Evolutionary conservation across 2,797 vertebrate genomes (phyloP).

Genomic region (Nothura maculosa): DNA sequence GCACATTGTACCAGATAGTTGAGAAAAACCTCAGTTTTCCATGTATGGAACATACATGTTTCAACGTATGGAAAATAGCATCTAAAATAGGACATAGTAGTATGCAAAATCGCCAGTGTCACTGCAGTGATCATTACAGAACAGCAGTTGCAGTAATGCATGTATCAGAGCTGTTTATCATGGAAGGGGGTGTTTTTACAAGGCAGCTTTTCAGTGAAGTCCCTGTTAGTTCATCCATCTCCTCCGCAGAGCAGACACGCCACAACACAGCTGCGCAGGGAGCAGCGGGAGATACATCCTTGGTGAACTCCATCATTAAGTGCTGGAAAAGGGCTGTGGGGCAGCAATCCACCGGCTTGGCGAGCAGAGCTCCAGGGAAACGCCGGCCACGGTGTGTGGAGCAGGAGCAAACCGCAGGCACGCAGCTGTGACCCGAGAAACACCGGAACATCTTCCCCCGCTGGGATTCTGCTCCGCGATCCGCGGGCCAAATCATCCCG

Average conservation of each 20-base stretch:
- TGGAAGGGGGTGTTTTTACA: neutral
- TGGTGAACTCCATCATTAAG: neutral
- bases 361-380: neutral
- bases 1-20: neutral
- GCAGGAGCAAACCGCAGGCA: neutral
- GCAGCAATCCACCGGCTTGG: neutral
- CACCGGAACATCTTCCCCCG: accelerated
- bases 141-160: neutral
- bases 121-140: too few species aligned
- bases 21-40: neutral
- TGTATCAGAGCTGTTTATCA: neutral
- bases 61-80: neutral
- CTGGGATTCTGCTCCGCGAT: neutral
- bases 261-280: neutral
- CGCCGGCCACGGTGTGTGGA: neutral
- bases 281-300: neutral
- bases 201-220: neutral
- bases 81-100: neutral
- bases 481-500: accelerated
- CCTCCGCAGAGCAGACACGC: neutral
- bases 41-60: too few species aligned
- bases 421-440: neutral
- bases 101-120: neutral
- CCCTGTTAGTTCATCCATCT: neutral
- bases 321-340: neutral